phyloP scores from a whole-genome alignment of 92 coral and sea anemone genomes.

The Zoanthus gigantus region DNA sequence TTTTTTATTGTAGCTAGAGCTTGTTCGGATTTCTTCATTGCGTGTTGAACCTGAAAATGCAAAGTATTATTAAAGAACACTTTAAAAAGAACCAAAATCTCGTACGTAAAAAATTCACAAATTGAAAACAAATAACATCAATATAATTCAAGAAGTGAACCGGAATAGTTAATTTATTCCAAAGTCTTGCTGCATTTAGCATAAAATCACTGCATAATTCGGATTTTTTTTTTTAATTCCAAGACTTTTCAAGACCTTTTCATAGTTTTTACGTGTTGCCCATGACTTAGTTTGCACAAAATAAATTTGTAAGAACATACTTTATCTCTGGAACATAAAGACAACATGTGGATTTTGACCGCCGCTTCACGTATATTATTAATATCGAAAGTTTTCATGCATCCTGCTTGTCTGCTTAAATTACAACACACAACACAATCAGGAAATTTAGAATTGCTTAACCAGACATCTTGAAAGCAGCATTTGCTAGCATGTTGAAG shows the following conservation, averaged over 20 bases:
- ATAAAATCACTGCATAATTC: too few species aligned
- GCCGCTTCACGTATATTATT: not conserved
- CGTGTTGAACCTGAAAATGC: constrained; percentile 82
- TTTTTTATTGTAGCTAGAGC: constrained; percentile 92
- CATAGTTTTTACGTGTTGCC: too few species aligned
- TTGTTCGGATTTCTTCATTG: constrained; percentile 92
- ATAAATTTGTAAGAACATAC: not conserved
- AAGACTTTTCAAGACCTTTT: too few species aligned
- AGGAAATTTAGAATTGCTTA: not conserved
- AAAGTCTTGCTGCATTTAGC: too few species aligned
- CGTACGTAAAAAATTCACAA: too few species aligned
- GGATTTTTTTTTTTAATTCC: too few species aligned
- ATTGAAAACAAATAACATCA: too few species aligned
- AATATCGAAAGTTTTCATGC: not conserved
- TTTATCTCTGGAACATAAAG: not conserved
- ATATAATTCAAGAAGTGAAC: too few species aligned
- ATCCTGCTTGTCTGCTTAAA: not conserved
- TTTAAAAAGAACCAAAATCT: too few species aligned
- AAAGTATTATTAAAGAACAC: too few species aligned
- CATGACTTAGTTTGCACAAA: not conserved
- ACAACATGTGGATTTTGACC: not conserved
- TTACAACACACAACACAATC: not conserved
- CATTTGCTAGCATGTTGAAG: not conserved
- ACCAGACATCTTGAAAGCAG: not conserved
- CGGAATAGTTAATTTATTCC: too few species aligned